Evolutionary conservation across 2,888 invertebrate genomes (phyloP).

Genomic region (Rhamphomyia laevipes): DNA sequence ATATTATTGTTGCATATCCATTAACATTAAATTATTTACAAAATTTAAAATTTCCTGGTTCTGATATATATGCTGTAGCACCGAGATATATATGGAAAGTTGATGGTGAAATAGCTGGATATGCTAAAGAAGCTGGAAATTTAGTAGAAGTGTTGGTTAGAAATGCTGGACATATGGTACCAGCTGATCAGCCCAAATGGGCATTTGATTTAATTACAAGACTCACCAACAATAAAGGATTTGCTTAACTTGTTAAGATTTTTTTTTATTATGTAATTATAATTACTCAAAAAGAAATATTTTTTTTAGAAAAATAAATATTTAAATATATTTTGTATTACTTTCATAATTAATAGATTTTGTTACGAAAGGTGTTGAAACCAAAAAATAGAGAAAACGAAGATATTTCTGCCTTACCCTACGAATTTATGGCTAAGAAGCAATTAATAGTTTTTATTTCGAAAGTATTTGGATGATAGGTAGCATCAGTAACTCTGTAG

Average conservation of each 20-base stretch:
- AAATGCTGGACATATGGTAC: constrained; percentile 57
- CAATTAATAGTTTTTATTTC: no score
- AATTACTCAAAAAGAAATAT: no score
- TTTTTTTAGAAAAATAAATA: no score
- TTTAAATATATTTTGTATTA: no score
- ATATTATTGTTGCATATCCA: constrained; percentile 54
- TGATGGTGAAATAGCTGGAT: constrained; percentile 43
- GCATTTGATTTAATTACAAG: constrained; percentile 59
- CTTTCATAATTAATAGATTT: no score
- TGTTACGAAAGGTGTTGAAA: no score
- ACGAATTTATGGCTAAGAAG: no score
- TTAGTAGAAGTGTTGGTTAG: constrained; percentile 49
- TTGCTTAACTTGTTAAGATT: neutral
- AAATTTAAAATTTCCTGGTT: constrained; percentile 39
- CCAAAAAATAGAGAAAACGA: no score
- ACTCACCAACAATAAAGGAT: constrained; percentile 45
- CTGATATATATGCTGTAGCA: constrained; percentile 39
- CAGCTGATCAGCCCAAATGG: constrained; percentile 57
- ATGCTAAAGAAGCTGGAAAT: constrained; percentile 44
- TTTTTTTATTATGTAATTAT: no score
- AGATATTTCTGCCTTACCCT: no score
- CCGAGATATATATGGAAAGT: constrained; percentile 39
- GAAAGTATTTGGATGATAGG: no score
- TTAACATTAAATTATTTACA: constrained; percentile 45
- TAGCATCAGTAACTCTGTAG: no score